These are phyloP conservation scores for Cottus gobio DNA, from an alignment of 2,113 vertebrate species.

Conservation along the genomic window DNA sequence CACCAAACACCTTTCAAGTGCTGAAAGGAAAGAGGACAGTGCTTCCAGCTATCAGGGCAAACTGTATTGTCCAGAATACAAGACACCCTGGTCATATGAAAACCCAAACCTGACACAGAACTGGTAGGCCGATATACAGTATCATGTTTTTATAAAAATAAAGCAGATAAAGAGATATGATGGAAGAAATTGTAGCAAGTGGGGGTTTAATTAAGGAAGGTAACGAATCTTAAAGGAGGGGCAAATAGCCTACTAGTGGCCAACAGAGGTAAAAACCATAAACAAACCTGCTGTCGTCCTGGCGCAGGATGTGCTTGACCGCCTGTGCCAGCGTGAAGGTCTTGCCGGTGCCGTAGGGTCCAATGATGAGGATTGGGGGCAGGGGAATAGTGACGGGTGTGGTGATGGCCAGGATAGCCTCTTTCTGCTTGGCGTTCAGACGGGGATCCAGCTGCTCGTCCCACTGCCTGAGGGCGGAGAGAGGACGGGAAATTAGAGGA, in stretches of 20 bases:
- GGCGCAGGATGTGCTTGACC: slow-evolving; percentile 98
- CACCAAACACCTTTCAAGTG: not conserved
- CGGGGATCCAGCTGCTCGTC: slow-evolving; percentile 98
- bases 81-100: not conserved
- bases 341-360: slow-evolving; percentile 98
- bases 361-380: slow-evolving; percentile 97
- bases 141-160: not conserved
- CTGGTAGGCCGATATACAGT: not conserved
- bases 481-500: not conserved
- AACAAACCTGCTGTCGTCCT: slow-evolving; percentile 91
- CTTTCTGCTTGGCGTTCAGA: slow-evolving; percentile 98
- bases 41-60: not conserved
- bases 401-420: slow-evolving; percentile 97
- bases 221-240: not conserved
- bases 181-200: not conserved
- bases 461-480: slow-evolving; percentile 89
- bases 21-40: not conserved
- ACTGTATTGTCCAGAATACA: not conserved
- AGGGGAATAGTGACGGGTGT: slow-evolving; percentile 92
- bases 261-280: not conserved
- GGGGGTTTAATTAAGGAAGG: not conserved
- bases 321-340: slow-evolving; percentile 99
- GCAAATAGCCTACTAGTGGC: not conserved
- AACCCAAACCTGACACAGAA: not conserved
- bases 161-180: not conserved